Percentiles rank a stretch among this genome's conserved stretches.
Conservation (phyloP, 2,888 invertebrate species). For the Noctua comes region DNA sequence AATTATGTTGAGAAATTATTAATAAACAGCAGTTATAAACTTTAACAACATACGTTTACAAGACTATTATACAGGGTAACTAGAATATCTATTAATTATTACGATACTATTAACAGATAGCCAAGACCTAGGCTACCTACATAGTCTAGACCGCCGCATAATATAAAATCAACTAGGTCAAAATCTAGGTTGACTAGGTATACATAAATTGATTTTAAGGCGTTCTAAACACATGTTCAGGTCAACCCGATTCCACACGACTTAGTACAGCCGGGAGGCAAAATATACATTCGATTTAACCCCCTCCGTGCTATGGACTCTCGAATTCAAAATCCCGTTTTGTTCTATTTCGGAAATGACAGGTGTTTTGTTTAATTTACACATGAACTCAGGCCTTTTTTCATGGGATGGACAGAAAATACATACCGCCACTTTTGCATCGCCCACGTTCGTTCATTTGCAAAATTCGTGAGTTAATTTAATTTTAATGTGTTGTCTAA, state of each 20-base stretch:
- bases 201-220: not conserved
- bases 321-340: not conserved
- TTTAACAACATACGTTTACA: not conserved
- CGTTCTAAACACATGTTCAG: not conserved
- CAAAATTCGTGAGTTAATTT: too few species aligned
- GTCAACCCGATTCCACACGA: not conserved
- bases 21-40: not conserved
- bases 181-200: conserved; percentile 17
- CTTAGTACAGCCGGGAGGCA: too few species aligned
- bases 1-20: not conserved
- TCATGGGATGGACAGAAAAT: too few species aligned
- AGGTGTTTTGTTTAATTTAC: too few species aligned
- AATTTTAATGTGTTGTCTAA: not conserved
- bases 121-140: not conserved
- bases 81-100: conserved; percentile 18
- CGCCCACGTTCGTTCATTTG: not conserved
- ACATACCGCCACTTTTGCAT: not conserved
- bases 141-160: not conserved
- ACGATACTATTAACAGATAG: not conserved
- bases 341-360: too few species aligned
- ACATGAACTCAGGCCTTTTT: too few species aligned
- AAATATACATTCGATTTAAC: not conserved
- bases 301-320: not conserved
- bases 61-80: conserved; percentile 11
- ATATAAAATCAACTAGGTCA: conserved; percentile 19